A percentile compares a stretch with the other conserved stretches of the same genome.
Evolutionary conservation across 30 jellyfish, hydroid and myxozoan genomes (phyloP).

Genomic region (Aurelia sp.): DNA sequence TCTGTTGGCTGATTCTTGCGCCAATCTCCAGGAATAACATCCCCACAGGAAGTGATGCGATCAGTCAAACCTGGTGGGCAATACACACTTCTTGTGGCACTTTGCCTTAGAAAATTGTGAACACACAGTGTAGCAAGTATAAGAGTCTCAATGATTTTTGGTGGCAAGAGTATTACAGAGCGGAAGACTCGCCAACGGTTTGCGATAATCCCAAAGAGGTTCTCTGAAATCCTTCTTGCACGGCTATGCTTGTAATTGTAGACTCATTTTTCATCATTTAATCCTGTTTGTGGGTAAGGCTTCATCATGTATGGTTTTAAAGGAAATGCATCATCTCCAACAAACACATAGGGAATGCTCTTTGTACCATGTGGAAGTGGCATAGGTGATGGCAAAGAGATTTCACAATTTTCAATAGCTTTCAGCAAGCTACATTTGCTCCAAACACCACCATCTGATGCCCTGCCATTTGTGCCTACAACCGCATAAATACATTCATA

Average conservation of each 20-base stretch:
- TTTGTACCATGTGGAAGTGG: background rate
- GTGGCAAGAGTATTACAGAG: slow-evolving; percentile 30
- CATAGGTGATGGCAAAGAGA: background rate
- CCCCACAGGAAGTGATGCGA: slow-evolving; percentile 4
- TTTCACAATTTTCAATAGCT: background rate
- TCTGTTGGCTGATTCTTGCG: slow-evolving; percentile 1
- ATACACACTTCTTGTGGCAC: slow-evolving; percentile 8
- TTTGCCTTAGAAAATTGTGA: slow-evolving; percentile 37
- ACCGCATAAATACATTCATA: too few relatives aligned
- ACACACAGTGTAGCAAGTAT: slow-evolving; percentile 34
- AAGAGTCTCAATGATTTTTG: slow-evolving; percentile 14
- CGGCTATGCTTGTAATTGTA: slow-evolving; percentile 53
- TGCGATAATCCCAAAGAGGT: slow-evolving; percentile 52
- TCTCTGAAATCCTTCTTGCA: slow-evolving; percentile 50
- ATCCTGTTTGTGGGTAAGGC: slow-evolving; percentile 40
- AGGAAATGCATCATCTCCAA: slow-evolving; percentile 32
- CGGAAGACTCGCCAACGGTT: slow-evolving; percentile 57
- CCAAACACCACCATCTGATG: too few relatives aligned
- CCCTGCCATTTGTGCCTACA: too few relatives aligned
- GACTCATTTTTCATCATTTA: background rate
- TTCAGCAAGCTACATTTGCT: too few relatives aligned
- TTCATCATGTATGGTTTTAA: slow-evolving; percentile 24
- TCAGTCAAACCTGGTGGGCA: slow-evolving; percentile 48
- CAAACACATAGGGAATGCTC: slow-evolving; percentile 28
- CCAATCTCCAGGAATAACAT: slow-evolving; percentile 29